Percentiles rank a stretch among this genome's conserved stretches.
Evolutionary conservation across 2,797 vertebrate species (phyloP).

Genomic region (Macropodus opercularis): DNA sequence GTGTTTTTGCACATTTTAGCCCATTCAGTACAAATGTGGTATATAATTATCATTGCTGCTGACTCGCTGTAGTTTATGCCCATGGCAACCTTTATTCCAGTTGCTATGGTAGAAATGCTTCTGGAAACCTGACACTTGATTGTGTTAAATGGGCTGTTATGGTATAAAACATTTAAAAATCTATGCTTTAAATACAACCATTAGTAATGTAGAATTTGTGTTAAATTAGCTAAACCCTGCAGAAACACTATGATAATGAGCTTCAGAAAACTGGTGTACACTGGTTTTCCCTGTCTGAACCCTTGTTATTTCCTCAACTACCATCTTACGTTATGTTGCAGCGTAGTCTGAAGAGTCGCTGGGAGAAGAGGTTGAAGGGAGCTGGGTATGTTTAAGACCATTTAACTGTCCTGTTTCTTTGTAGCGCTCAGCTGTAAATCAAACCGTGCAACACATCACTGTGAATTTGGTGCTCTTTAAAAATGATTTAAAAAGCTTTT

Average conservation of each 20-base stretch:
- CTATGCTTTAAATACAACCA: slow-evolving; percentile 17
- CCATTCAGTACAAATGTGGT: slow-evolving; percentile 38
- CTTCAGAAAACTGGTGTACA: slow-evolving; percentile 12
- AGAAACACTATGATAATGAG: slow-evolving; percentile 27
- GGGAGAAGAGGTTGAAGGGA: slow-evolving; percentile 5
- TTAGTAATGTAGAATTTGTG: slow-evolving; percentile 19
- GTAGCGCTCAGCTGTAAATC: slow-evolving; percentile 56
- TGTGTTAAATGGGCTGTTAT: not conserved
- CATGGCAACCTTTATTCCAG: slow-evolving; percentile 9
- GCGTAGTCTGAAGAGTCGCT: slow-evolving; percentile 5
- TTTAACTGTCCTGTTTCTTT: slow-evolving; percentile 32
- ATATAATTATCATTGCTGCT: slow-evolving; percentile 6
- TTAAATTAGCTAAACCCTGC: slow-evolving; percentile 37
- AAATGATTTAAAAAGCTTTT: slow-evolving; percentile 67
- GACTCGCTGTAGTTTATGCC: slow-evolving; percentile 18
- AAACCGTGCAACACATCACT: slow-evolving; percentile 75
- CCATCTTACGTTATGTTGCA: slow-evolving; percentile 4
- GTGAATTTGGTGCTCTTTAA: slow-evolving; percentile 82
- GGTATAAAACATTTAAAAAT: slow-evolving; percentile 4
- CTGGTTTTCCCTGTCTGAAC: slow-evolving; percentile 19
- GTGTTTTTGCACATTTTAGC: slow-evolving; percentile 51
- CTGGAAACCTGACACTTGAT: not conserved
- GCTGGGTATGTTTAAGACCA: slow-evolving; percentile 6
- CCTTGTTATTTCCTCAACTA: slow-evolving; percentile 12
- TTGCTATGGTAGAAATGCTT: slow-evolving; percentile 4